Evolutionary conservation across 2,888 invertebrate genomes (phyloP).

Genomic region (Idaea dimidiata): DNA sequence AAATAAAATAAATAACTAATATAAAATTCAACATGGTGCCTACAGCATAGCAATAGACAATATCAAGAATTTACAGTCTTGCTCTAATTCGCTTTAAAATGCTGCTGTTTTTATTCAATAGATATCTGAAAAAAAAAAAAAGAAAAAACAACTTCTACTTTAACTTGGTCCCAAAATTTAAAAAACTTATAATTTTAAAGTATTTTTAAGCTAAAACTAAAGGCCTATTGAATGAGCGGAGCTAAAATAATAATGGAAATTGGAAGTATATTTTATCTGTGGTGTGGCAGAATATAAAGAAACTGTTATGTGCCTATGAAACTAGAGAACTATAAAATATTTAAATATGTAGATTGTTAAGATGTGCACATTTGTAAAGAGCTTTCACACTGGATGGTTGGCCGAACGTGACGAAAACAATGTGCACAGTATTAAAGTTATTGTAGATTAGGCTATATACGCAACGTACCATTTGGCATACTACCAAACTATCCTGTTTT

Average conservation of each 20-base stretch:
- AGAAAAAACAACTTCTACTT: neutral
- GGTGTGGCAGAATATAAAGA: constrained; percentile 13
- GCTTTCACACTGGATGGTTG: neutral
- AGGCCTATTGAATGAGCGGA: constrained; percentile 7
- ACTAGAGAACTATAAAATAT: constrained; percentile 1
- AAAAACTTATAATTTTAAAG: neutral
- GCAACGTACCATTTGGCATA: neutral
- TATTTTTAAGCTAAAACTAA: neutral
- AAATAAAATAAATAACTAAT: constrained; percentile 13
- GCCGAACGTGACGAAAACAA: neutral
- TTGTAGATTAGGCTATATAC: neutral
- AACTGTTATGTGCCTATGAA: neutral
- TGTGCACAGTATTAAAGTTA: neutral
- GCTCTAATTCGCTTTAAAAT: too few relatives aligned
- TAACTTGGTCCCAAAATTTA: neutral
- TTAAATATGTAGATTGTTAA: neutral
- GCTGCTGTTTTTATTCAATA: too few relatives aligned
- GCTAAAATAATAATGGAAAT: constrained; percentile 2
- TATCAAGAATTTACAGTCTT: constrained; percentile 17
- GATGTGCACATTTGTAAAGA: neutral
- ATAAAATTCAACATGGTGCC: constrained; percentile 22
- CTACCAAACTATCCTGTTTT: neutral
- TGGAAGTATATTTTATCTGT: neutral
- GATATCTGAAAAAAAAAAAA: too few relatives aligned
- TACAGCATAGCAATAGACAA: constrained; percentile 25